A percentile compares a stretch with the other conserved stretches of the same genome.
Evolutionary conservation across 2,888 invertebrate genomes (phyloP).

Genomic region (Cheilosia soror): DNA sequence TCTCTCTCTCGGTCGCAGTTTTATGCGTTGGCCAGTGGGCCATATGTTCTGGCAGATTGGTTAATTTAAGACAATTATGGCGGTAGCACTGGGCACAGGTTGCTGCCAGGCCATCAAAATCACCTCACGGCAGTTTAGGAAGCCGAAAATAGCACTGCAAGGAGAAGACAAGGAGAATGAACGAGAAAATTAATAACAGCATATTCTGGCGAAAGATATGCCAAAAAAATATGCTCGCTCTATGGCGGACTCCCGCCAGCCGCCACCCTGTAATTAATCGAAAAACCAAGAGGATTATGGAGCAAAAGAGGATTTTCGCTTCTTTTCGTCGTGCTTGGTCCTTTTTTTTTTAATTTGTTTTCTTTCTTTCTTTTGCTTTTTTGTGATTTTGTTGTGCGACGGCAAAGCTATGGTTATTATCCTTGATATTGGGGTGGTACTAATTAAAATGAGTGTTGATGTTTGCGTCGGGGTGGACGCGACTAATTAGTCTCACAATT

Average conservation of each 20-base stretch:
- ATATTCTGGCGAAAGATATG: constrained; percentile 53
- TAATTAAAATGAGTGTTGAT: constrained; percentile 75
- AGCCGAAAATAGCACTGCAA: constrained; percentile 36
- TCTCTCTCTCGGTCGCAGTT: not conserved
- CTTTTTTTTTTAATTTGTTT: not conserved
- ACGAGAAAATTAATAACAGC: constrained; percentile 73
- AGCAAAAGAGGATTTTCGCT: constrained; percentile 35
- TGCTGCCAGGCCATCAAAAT: constrained; percentile 73
- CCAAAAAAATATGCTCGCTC: constrained; percentile 31
- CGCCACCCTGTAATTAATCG: constrained; percentile 72
- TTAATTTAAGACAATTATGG: constrained; percentile 77
- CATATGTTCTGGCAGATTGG: constrained; percentile 75
- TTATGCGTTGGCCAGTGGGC: constrained; percentile 38
- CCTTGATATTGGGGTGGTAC: constrained; percentile 66
- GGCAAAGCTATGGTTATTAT: constrained; percentile 50
- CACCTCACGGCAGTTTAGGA: constrained; percentile 70
- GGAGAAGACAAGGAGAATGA: constrained; percentile 77
- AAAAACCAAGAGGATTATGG: constrained; percentile 44
- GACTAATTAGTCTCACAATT: constrained; percentile 70
- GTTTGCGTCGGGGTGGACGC: constrained; percentile 72
- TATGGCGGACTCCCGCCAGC: constrained; percentile 22
- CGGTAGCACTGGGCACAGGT: constrained; percentile 72
- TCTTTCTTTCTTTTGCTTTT: not conserved
- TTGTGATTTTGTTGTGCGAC: not conserved
- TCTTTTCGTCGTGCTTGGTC: constrained; percentile 11